These are phyloP conservation scores for Peucedramus taeniatus DNA, from an alignment of 2,113 vertebrate species.

Conservation along the genomic window DNA sequence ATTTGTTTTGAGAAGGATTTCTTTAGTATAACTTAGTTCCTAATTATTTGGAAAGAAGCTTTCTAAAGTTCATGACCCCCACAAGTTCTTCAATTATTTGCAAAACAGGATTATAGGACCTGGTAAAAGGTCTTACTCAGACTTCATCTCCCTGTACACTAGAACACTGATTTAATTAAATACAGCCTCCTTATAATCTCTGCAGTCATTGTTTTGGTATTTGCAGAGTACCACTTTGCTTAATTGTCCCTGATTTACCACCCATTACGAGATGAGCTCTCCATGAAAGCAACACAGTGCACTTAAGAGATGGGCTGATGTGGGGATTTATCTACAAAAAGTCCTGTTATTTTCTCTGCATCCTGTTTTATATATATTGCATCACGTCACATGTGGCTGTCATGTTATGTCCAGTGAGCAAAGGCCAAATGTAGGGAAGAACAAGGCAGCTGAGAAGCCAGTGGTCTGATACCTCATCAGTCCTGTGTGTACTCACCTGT, in stretches of 20 bases:
- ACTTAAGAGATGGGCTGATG: neutral
- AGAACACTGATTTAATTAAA: neutral
- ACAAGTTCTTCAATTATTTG: slow-evolving; percentile 3
- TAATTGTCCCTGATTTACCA: neutral
- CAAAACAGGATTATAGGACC: neutral
- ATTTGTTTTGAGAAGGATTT: slow-evolving; percentile 41
- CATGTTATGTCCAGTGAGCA: neutral
- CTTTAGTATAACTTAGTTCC: slow-evolving; percentile 5
- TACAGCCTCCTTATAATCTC: neutral
- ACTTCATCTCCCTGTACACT: neutral
- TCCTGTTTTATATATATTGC: neutral
- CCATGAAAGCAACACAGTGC: neutral
- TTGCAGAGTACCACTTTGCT: neutral
- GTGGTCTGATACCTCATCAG: neutral
- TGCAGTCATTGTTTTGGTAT: neutral
- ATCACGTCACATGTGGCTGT: neutral
- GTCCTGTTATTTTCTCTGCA: neutral
- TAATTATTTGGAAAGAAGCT: neutral
- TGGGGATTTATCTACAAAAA: neutral
- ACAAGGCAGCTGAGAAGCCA: neutral
- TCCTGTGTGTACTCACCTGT: neutral
- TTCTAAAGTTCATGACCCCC: neutral
- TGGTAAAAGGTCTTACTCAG: neutral
- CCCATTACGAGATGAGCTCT: neutral
- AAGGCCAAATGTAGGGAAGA: neutral